A percentile compares a stretch with the other conserved stretches of the same genome.
Conservation (phyloP, 2,888 invertebrate species). For the Pimpla rufipes region DNA sequence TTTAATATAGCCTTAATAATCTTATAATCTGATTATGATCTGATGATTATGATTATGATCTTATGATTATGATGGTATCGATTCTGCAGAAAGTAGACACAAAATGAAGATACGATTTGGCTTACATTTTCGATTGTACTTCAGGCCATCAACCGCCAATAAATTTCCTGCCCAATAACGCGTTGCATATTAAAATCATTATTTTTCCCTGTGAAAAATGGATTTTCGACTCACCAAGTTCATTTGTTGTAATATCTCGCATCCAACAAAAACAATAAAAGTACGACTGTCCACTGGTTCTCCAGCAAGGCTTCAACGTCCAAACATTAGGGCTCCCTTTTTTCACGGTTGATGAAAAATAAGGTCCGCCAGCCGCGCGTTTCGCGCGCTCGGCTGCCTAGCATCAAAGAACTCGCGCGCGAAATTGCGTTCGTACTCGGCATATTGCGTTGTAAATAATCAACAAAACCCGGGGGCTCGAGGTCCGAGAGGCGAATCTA, state of each 20-base stretch:
- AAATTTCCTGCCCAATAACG: no score
- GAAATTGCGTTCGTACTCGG: slow-evolving; percentile 6
- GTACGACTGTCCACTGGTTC: not conserved
- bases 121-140: no score
- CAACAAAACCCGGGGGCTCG: not conserved
- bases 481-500: not conserved
- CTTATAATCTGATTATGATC: no score
- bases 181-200: not conserved
- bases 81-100: no score
- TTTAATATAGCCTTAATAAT: no score
- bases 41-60: no score
- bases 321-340: not conserved
- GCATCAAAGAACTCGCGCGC: slow-evolving; percentile 13
- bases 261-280: not conserved
- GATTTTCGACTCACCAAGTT: not conserved
- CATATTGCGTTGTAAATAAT: slow-evolving; percentile 6
- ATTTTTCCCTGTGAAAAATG: not conserved
- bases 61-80: no score
- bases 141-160: no score
- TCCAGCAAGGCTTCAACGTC: not conserved
- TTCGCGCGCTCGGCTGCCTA: not conserved
- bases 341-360: not conserved
- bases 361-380: not conserved
- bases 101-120: no score
- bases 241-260: not conserved